These are phyloP conservation scores for Andrena haemorrhoa DNA, from an alignment of 2,888 invertebrate genomes.

Conservation along the genomic window DNA sequence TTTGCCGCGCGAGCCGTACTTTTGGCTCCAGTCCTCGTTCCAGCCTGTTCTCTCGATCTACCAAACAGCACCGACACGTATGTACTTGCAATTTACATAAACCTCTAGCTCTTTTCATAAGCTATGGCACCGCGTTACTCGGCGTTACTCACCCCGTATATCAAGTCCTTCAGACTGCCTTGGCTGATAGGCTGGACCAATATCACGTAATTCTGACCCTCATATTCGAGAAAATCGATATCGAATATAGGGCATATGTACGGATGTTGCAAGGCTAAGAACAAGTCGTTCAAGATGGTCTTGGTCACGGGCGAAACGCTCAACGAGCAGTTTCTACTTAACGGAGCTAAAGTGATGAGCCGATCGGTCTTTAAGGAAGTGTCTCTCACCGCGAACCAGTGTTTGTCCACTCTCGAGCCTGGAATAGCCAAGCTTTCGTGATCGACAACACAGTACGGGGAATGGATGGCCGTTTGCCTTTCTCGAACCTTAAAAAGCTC, in stretches of 20 bases:
- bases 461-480: too few species aligned
- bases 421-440: conserved; percentile 36
- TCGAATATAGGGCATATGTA: conserved; percentile 96
- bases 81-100: neutral
- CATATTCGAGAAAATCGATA: conserved; percentile 89
- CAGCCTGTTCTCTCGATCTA: conserved; percentile 87
- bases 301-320: conserved; percentile 89
- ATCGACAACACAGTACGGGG: too few species aligned
- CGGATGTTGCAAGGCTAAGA: conserved; percentile 95
- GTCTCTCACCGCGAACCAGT: conserved; percentile 96
- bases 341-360: conserved; percentile 90
- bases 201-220: conserved; percentile 87
- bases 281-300: conserved; percentile 91
- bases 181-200: conserved; percentile 94
- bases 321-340: conserved; percentile 89
- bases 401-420: conserved; percentile 93
- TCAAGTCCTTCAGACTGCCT: conserved; percentile 95
- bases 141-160: conserved; percentile 89
- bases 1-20: conserved; percentile 89
- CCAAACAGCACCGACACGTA: neutral
- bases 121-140: neutral
- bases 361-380: conserved; percentile 92
- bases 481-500: too few species aligned
- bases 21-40: conserved; percentile 92
- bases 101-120: too few species aligned